Evolutionary conservation across 64 coral and sea anemone species (phyloP).

Genomic region (Montipora capricornis): DNA sequence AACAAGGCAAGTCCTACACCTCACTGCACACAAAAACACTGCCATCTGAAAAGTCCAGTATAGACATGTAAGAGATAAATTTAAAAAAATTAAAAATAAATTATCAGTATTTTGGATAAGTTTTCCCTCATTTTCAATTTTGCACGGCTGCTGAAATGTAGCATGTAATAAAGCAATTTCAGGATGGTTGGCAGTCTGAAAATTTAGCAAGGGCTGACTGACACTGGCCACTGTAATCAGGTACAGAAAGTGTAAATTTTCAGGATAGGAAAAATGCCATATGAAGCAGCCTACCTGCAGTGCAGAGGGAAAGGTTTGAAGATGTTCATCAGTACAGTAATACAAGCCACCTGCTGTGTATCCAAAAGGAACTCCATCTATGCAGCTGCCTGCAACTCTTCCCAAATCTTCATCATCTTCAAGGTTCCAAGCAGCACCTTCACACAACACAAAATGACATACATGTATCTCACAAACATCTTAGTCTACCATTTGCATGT

Average conservation of each 20-base stretch:
- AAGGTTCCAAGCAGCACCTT: constrained; percentile 67
- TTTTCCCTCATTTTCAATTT: neutral
- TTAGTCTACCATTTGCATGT: no score
- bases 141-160: no score
- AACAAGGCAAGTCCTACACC: no score
- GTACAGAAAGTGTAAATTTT: no score
- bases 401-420: constrained; percentile 58
- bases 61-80: no score
- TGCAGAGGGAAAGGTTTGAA: constrained; percentile 18
- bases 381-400: neutral
- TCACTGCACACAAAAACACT: no score
- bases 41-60: no score
- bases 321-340: constrained; percentile 28
- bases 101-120: no score
- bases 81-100: no score
- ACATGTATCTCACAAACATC: no score
- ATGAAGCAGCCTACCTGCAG: neutral
- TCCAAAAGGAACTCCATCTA: constrained; percentile 63
- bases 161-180: neutral
- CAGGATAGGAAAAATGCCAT: constrained; percentile 1
- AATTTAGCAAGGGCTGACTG: no score
- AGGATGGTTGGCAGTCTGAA: neutral
- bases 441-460: neutral
- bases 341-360: constrained; percentile 70
- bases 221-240: no score